Evolutionary conservation across 2,888 invertebrate genomes (phyloP).

Genomic region (Drosophila paranaensis): DNA sequence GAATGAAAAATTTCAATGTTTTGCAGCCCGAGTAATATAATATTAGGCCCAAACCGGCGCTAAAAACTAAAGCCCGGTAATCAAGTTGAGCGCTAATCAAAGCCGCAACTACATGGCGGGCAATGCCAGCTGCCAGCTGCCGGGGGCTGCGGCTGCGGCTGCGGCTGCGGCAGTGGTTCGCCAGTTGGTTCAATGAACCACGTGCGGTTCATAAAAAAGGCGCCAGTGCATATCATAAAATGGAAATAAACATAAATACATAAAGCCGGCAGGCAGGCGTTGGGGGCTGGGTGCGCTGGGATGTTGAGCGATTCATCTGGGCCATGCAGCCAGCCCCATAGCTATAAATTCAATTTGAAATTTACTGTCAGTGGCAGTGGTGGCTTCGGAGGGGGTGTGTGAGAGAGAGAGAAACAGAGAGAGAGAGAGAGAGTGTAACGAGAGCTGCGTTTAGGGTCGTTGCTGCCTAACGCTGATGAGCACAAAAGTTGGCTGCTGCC

Average conservation of each 20-base stretch:
- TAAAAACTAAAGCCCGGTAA: slow-evolving; percentile 47
- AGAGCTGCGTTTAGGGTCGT: slow-evolving; percentile 33
- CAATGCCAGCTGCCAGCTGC: slow-evolving; percentile 16
- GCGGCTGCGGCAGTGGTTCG: neutral
- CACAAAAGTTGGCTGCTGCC: slow-evolving; percentile 36
- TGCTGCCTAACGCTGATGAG: slow-evolving; percentile 31
- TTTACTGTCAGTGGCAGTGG: slow-evolving; percentile 58
- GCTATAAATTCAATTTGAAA: slow-evolving; percentile 76
- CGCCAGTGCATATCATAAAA: slow-evolving; percentile 68
- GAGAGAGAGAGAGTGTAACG: neutral
- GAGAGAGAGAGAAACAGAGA: neutral
- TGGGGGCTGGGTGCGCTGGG: neutral
- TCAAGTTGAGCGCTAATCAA: slow-evolving; percentile 48
- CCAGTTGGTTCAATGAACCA: slow-evolving; percentile 64
- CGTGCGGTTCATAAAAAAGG: slow-evolving; percentile 56
- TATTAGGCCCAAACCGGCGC: slow-evolving; percentile 23
- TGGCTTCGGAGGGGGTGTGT: neutral
- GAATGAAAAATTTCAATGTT: slow-evolving; percentile 9
- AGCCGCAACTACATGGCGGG: slow-evolving; percentile 3
- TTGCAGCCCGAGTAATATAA: slow-evolving; percentile 21
- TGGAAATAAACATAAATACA: slow-evolving; percentile 72
- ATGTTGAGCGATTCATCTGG: slow-evolving; percentile 35
- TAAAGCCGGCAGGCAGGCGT: slow-evolving; percentile 40
- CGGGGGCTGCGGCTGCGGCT: neutral
- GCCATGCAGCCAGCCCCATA: slow-evolving; percentile 38